Percentiles rank a stretch among this genome's conserved stretches.
These are phyloP conservation scores for Calyptomena viridis DNA, from an alignment of 2,113 vertebrate species.

Conservation along the genomic window DNA sequence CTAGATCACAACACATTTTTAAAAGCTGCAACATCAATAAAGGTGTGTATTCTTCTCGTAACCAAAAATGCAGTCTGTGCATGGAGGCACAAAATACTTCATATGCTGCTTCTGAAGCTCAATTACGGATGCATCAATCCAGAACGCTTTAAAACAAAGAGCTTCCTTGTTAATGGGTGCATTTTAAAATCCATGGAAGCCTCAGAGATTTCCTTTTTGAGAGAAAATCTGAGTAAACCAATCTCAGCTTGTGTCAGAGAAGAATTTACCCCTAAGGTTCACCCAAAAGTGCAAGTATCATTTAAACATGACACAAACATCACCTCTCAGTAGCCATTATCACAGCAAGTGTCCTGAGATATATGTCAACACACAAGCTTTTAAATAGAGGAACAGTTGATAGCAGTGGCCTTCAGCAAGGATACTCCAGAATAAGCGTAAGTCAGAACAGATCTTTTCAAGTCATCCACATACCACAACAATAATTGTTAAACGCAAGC, in stretches of 20 bases:
- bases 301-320: neutral
- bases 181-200: neutral
- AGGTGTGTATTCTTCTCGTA: neutral
- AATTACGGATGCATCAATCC: neutral
- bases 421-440: neutral
- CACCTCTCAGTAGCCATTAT: neutral
- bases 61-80: neutral
- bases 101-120: neutral
- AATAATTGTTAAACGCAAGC: neutral
- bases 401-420: neutral
- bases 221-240: neutral
- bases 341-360: neutral
- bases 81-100: neutral
- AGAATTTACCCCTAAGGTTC: neutral
- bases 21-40: neutral
- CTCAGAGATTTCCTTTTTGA: neutral
- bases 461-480: neutral
- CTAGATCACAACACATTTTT: neutral
- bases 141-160: neutral
- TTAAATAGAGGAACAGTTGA: neutral
- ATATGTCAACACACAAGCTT: neutral
- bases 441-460: neutral
- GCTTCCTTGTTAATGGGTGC: neutral
- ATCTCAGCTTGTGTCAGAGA: neutral
- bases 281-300: neutral